phyloP scores from a whole-genome alignment of 2,888 invertebrate genomes.

The Mythimna ferrago region DNA sequence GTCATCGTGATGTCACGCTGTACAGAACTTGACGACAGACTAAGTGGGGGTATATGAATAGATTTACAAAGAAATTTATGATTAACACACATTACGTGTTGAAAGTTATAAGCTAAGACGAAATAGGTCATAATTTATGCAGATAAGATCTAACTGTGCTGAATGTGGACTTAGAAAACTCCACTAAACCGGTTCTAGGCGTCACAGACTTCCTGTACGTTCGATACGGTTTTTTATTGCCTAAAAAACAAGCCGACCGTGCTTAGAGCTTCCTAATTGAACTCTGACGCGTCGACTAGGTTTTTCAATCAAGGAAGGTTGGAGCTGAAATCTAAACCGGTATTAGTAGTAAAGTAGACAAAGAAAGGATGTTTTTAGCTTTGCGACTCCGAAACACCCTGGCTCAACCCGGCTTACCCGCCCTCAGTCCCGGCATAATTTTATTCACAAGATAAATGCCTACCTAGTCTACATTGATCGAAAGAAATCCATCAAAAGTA shows the following conservation, averaged over 20 bases:
- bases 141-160: neutral
- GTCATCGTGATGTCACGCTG: slow-evolving; percentile 66
- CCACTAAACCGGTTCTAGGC: slow-evolving; percentile 5
- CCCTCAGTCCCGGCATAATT: slow-evolving; percentile 9
- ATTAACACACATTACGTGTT: neutral
- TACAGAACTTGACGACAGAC: slow-evolving; percentile 36
- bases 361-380: slow-evolving; percentile 20
- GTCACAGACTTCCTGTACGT: slow-evolving; percentile 32
- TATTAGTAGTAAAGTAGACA: slow-evolving; percentile 34
- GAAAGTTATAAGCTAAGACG: neutral
- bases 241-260: slow-evolving; percentile 16
- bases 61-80: slow-evolving; percentile 28
- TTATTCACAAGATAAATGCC: slow-evolving; percentile 13
- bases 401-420: slow-evolving; percentile 38
- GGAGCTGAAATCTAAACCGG: slow-evolving; percentile 23
- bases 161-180: neutral
- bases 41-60: slow-evolving; percentile 11
- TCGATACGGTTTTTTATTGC: slow-evolving; percentile 25
- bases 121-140: slow-evolving; percentile 2
- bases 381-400: slow-evolving; percentile 16
- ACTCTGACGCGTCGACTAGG: slow-evolving; percentile 10
- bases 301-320: slow-evolving; percentile 34
- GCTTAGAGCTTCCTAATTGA: slow-evolving; percentile 33
- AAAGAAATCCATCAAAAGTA: slow-evolving; percentile 5
- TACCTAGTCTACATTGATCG: slow-evolving; percentile 19